Conservation (phyloP, 2,888 invertebrate species). For the Lepidonotus clava region DNA sequence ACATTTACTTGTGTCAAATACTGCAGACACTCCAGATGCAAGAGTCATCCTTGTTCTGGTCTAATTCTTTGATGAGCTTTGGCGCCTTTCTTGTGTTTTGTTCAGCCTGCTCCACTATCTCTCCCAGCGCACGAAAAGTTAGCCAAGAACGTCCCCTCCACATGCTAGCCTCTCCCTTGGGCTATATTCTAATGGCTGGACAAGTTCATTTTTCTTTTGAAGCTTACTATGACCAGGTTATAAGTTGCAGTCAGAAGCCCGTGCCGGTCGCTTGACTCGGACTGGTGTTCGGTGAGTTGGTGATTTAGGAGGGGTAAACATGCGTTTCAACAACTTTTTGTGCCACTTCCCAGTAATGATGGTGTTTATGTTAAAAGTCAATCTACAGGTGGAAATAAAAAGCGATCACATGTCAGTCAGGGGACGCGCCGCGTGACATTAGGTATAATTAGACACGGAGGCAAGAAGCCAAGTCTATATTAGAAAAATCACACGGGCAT, state of each 20-base stretch:
- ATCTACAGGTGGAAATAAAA: not conserved
- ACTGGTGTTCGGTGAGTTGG: not conserved
- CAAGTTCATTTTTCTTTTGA: conserved; percentile 39
- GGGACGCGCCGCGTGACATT: too few species aligned
- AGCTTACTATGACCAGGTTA: not conserved
- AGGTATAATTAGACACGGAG: too few species aligned
- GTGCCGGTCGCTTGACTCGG: not conserved
- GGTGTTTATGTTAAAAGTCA: conserved; percentile 30
- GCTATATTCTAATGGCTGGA: not conserved
- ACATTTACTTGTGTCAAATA: too few species aligned
- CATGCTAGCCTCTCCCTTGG: conserved; percentile 29
- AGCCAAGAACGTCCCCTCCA: not conserved
- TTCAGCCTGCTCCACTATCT: not conserved
- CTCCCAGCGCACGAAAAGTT: not conserved
- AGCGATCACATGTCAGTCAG: not conserved
- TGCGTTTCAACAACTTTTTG: not conserved
- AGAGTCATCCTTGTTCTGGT: too few species aligned
- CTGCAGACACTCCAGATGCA: too few species aligned
- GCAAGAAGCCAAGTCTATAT: too few species aligned
- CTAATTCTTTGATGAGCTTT: not conserved
- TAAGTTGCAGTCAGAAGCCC: not conserved
- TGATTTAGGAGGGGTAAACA: conserved; percentile 22
- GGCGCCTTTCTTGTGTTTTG: not conserved
- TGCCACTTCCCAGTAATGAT: not conserved
- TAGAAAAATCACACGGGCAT: too few species aligned